These are phyloP conservation scores for Rattus rattus DNA, from an alignment of 2,113 vertebrate genomes.

Conservation along the genomic window DNA sequence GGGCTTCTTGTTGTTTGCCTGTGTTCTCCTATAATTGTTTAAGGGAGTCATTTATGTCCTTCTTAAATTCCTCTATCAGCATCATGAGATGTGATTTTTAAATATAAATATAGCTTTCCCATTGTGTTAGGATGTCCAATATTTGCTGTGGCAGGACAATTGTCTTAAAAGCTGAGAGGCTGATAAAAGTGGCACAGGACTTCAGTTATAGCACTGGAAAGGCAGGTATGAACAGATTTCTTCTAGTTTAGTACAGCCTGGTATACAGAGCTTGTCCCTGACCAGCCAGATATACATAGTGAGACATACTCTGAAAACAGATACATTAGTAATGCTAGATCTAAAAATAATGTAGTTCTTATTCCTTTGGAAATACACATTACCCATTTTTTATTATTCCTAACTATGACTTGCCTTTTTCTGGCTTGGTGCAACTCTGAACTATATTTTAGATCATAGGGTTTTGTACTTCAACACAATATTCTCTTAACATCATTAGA, in stretches of 20 bases:
- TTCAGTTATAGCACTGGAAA: neutral
- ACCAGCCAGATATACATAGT: neutral
- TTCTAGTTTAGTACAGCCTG: neutral
- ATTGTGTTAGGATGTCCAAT: too few species aligned
- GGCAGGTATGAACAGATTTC: neutral
- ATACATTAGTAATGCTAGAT: neutral
- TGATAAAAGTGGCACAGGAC: neutral
- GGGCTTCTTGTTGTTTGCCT: too few species aligned
- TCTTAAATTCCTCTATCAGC: too few species aligned
- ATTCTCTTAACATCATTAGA: constrained; percentile 53
- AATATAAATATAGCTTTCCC: too few species aligned
- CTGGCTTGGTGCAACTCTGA: neutral
- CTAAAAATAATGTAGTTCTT: neutral
- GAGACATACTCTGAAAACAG: neutral
- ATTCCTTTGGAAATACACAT: neutral
- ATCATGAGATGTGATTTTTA: too few species aligned
- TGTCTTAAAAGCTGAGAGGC: neutral
- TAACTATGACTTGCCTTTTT: neutral
- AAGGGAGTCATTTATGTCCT: too few species aligned
- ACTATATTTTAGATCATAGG: constrained; percentile 62
- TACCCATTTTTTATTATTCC: neutral
- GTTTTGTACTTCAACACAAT: constrained; percentile 6
- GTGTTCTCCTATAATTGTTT: too few species aligned
- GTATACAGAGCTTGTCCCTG: neutral
- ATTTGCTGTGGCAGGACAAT: too few species aligned